phyloP scores from a whole-genome alignment of 2,113 vertebrate genomes.

The Brachirus orientalis region DNA sequence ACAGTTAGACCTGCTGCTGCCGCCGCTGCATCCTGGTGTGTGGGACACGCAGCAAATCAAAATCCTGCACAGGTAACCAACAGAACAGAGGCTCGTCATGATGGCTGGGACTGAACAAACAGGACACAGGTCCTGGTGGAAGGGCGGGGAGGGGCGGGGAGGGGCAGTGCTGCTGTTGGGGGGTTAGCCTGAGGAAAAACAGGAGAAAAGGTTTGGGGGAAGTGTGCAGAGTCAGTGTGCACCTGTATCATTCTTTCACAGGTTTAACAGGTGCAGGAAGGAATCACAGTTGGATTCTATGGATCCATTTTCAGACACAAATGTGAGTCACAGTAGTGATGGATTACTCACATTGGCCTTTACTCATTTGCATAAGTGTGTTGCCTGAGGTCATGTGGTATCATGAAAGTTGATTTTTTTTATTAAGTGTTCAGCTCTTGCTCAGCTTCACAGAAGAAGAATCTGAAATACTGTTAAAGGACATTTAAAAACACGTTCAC shows the following conservation, averaged over 20 bases:
- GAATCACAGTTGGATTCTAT: background rate
- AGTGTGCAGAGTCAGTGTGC: no score
- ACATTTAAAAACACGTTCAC: no score
- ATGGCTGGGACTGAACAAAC: constrained; percentile 67
- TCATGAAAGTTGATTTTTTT: constrained; percentile 19
- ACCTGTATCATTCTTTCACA: constrained; percentile 22
- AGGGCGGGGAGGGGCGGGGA: constrained; percentile 61
- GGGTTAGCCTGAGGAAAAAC: constrained; percentile 50
- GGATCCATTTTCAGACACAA: background rate
- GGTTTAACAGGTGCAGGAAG: background rate
- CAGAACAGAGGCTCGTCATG: constrained; percentile 29
- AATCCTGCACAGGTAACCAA: constrained; percentile 71
- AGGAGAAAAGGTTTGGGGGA: constrained; percentile 37
- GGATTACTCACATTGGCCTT: no score
- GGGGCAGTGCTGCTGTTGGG: background rate
- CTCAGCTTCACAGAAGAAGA: background rate
- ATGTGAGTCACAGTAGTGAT: background rate
- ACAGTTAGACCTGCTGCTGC: constrained; percentile 68
- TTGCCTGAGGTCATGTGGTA: constrained; percentile 21
- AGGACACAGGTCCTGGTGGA: constrained; percentile 71
- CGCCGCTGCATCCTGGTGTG: background rate
- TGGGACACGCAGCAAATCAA: constrained; percentile 77
- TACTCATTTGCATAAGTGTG: constrained; percentile 41
- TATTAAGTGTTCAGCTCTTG: constrained; percentile 2
- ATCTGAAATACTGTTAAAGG: no score